Percentiles rank a stretch among this genome's conserved stretches.
Evolutionary conservation across 2,113 vertebrate species (phyloP).

Genomic region (Typhlomys cinereus): DNA sequence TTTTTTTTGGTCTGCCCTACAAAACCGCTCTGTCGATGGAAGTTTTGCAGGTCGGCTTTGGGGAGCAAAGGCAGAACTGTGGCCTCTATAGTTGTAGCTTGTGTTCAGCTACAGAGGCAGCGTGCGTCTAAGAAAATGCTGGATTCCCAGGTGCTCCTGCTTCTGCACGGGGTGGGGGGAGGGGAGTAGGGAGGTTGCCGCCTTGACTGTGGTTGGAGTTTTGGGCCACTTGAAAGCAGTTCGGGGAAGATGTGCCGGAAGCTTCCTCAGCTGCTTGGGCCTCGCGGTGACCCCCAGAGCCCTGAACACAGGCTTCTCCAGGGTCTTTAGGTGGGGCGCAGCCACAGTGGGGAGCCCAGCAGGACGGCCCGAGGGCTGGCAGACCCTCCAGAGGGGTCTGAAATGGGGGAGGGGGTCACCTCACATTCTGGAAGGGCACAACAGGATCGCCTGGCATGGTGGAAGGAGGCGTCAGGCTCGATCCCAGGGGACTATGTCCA

Average conservation of each 20-base stretch:
- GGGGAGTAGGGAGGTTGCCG: background rate
- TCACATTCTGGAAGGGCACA: background rate
- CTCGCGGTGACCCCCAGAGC: slow-evolving; percentile 67
- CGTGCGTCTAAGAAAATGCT: too few species aligned
- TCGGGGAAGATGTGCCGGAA: too few species aligned
- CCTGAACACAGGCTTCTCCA: slow-evolving; percentile 63
- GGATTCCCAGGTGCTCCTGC: background rate
- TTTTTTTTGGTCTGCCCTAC: background rate
- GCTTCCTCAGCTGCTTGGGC: background rate
- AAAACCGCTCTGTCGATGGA: too few species aligned
- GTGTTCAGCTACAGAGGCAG: background rate
- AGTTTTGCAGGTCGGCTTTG: background rate
- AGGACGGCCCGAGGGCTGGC: slow-evolving; percentile 1
- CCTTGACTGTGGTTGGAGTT: background rate
- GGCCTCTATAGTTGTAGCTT: background rate
- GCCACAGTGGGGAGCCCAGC: slow-evolving; percentile 72
- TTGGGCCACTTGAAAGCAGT: background rate
- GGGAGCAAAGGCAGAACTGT: background rate
- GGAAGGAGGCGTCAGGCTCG: too few species aligned
- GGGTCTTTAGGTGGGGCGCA: slow-evolving; percentile 44
- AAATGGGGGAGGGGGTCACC: background rate
- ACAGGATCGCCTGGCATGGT: background rate
- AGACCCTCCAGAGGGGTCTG: slow-evolving; percentile 53
- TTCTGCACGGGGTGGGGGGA: too few species aligned
- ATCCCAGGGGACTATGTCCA: background rate